phyloP scores from a whole-genome alignment of 2,888 invertebrate genomes.

The Leptinotarsa juncta region DNA sequence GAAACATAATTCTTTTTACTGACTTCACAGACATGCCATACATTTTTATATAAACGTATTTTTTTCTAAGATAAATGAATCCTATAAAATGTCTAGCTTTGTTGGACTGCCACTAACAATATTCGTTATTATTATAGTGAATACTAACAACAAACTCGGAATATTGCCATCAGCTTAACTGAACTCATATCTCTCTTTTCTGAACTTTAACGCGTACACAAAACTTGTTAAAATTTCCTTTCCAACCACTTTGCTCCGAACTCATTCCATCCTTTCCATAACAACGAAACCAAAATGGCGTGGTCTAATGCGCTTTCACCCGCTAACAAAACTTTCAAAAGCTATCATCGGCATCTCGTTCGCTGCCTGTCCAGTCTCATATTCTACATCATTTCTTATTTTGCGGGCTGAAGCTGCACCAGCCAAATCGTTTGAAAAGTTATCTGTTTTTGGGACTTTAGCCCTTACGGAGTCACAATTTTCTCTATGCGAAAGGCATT shows the following conservation, averaged over 20 bases:
- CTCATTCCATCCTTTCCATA: constrained; percentile 49
- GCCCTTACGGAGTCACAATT: constrained; percentile 34
- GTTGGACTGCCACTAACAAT: too few relatives aligned
- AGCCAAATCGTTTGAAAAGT: constrained; percentile 31
- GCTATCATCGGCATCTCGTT: constrained; percentile 50
- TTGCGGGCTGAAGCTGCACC: constrained; percentile 30
- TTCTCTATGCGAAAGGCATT: constrained; percentile 33
- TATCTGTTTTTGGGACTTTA: constrained; percentile 32
- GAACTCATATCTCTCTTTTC: constrained; percentile 9
- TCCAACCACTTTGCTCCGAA: constrained; percentile 46
- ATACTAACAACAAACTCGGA: neutral
- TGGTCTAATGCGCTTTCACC: constrained; percentile 50
- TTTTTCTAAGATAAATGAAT: too few relatives aligned
- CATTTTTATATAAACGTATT: too few relatives aligned
- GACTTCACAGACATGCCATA: too few relatives aligned
- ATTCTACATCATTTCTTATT: constrained; percentile 53
- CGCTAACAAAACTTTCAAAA: constrained; percentile 55
- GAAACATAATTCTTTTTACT: too few relatives aligned
- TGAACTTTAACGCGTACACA: neutral
- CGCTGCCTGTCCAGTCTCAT: constrained; percentile 49
- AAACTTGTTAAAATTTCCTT: constrained; percentile 43
- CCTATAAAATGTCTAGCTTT: too few relatives aligned
- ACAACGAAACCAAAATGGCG: constrained; percentile 50
- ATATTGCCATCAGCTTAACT: neutral
- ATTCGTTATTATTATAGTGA: neutral